Evolutionary conservation across 2,888 invertebrate species (phyloP), one percentile per base, ranked within the genome.

Genomic region (Ochlodes sylvanus): DNA sequence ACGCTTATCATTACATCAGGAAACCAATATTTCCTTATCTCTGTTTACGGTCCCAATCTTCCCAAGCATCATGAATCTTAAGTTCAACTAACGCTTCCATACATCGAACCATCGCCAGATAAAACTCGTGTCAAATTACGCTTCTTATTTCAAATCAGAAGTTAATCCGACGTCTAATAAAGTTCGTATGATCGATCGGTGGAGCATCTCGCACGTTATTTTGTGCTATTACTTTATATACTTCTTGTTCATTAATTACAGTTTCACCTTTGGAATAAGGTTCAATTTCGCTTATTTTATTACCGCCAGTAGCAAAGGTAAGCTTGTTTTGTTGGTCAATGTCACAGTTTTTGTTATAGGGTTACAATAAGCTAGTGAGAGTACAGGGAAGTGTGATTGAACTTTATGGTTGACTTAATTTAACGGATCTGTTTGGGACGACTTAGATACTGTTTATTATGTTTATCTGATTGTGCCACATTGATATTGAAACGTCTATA

Each of bases 111-210:
- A 73, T 76, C 74, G 76, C 75, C 77, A 70, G 69, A 75, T 77
- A 79, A 79, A 73, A 75, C 77, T 79, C 81, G 84, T 82, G 85
- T 89, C 87, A 84, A 78, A 82, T 89, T 87, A 85, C 84, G 77
- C 78, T 76, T 80, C 80, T 63, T 73, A 79, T 76, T 81, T 79
- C 79, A 80, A 80, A 80, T 81, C 78, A 81, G 85, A 86, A 88
- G 84, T 79, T 88, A 88, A 90, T 89, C 88, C 81, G 87, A 89
- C 87, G 74, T 83, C 72, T 80, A 83, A 85, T 86, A 86, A 83
- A 84, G 78, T 83, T 77, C 78, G 75, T 81, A 84, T 88, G 90
- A 90, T 89, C 82, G 89, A 90, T 89, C 79, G 83, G 69, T 78
- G 70, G 72, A 72, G 68, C 73, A 70, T 62, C 75, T 73, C 64